A percentile compares a stretch with the other conserved stretches of the same genome.
These are phyloP conservation scores for Drosophila pallidifrons DNA, from an alignment of 1,140 invertebrate genomes.

Conservation along the genomic window DNA sequence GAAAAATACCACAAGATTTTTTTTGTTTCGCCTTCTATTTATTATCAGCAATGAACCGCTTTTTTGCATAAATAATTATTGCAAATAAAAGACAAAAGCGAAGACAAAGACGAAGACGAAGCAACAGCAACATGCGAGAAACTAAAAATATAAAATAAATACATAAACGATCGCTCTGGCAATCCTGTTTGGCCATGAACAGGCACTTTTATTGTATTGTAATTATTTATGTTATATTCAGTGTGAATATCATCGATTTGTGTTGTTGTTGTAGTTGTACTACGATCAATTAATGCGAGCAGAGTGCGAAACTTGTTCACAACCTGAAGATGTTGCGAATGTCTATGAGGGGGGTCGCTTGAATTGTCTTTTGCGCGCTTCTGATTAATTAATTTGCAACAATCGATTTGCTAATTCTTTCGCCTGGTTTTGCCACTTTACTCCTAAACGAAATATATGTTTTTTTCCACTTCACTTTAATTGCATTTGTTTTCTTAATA, in stretches of 20 bases:
- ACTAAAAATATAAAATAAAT: slow-evolving; percentile 33
- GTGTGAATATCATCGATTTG: slow-evolving; percentile 24
- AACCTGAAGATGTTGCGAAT: background rate
- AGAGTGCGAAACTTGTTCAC: slow-evolving; percentile 53
- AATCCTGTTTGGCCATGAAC: slow-evolving; percentile 68
- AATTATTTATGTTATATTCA: slow-evolving; percentile 58
- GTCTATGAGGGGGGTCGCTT: background rate
- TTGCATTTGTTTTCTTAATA: background rate
- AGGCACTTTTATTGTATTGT: slow-evolving; percentile 69
- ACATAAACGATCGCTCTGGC: slow-evolving; percentile 17
- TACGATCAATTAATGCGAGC: slow-evolving; percentile 53
- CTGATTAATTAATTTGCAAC: slow-evolving; percentile 43
- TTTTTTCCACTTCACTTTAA: background rate
- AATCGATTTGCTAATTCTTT: slow-evolving; percentile 38
- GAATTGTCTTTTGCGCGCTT: background rate
- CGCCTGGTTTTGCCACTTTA: slow-evolving; percentile 27
- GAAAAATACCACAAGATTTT: slow-evolving; percentile 16
- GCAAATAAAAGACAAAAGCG: slow-evolving; percentile 28
- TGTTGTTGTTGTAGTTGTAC: slow-evolving; percentile 1
- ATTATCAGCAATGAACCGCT: slow-evolving; percentile 60
- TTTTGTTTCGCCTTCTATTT: slow-evolving; percentile 41
- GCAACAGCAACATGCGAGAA: slow-evolving; percentile 8
- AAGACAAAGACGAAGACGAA: slow-evolving; percentile 3
- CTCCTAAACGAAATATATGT: background rate
- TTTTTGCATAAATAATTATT: slow-evolving; percentile 75